phyloP scores from a whole-genome alignment of 2,797 vertebrate genomes.

The Lithobates sylvaticus region DNA sequence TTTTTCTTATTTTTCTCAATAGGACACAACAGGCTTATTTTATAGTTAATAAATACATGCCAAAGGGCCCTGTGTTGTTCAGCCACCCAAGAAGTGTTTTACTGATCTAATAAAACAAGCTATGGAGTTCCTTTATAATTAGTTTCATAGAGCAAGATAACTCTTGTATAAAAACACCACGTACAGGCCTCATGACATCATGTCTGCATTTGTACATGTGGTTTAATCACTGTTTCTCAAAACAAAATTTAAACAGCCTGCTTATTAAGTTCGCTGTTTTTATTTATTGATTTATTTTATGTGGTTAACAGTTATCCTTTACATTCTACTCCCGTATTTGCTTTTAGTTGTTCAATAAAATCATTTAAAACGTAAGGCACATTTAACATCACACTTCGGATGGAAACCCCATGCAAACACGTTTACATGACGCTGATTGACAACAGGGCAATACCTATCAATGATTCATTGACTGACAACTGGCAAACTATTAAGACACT shows the following conservation, averaged over 20 bases:
- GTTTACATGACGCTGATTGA: not conserved
- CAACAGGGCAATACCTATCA: not conserved
- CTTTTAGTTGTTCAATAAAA: slow-evolving; percentile 14
- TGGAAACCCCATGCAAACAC: not conserved
- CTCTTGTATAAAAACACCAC: slow-evolving; percentile 52
- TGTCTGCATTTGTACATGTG: slow-evolving; percentile 57
- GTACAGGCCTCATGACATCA: slow-evolving; percentile 56
- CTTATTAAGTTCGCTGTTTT: slow-evolving; percentile 31
- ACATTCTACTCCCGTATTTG: slow-evolving; percentile 20
- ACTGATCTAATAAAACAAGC: slow-evolving; percentile 61
- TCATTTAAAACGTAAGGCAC: not conserved
- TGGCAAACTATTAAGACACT: not conserved
- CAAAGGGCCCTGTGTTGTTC: slow-evolving; percentile 56
- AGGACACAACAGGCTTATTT: slow-evolving; percentile 61
- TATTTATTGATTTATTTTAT: slow-evolving; percentile 29
- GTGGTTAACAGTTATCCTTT: slow-evolving; percentile 37
- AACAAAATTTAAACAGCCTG: slow-evolving; percentile 38
- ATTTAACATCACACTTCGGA: not conserved
- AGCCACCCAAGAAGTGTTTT: slow-evolving; percentile 63
- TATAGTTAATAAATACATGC: slow-evolving; percentile 60
- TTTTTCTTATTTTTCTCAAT: slow-evolving; percentile 48
- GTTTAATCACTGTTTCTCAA: slow-evolving; percentile 42
- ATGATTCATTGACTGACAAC: slow-evolving; percentile 5
- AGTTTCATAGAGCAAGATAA: slow-evolving; percentile 61
- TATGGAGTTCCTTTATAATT: slow-evolving; percentile 58